These are phyloP conservation scores for Papilio gigon DNA, from an alignment of 2,888 invertebrate species.

Conservation along the genomic window DNA sequence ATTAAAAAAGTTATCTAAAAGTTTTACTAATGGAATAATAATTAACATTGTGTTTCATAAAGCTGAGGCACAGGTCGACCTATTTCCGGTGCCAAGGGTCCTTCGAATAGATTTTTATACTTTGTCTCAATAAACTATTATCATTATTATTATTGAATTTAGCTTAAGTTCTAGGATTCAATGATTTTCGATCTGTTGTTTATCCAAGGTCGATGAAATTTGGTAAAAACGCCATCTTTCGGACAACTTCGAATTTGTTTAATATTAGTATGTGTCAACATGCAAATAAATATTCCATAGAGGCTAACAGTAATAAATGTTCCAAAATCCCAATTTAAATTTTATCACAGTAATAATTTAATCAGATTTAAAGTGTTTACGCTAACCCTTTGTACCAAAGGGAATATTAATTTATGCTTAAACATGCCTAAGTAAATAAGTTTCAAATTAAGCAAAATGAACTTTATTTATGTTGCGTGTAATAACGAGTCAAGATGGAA, in stretches of 20 bases:
- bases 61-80: too few relatives aligned
- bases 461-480: slow-evolving; percentile 36
- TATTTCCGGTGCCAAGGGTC: too few relatives aligned
- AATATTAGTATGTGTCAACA: not conserved
- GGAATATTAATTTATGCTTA: slow-evolving; percentile 41
- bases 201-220: not conserved
- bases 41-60: slow-evolving; percentile 9
- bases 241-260: not conserved
- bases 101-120: too few relatives aligned
- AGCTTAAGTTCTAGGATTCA: not conserved
- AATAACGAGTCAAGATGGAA: slow-evolving; percentile 6
- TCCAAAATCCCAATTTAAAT: slow-evolving; percentile 29
- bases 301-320: not conserved
- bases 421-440: slow-evolving; percentile 41
- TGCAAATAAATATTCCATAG: slow-evolving; percentile 14
- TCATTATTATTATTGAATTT: too few relatives aligned
- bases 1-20: slow-evolving; percentile 24
- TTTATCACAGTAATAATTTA: slow-evolving; percentile 38
- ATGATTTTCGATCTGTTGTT: not conserved
- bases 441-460: slow-evolving; percentile 36
- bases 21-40: slow-evolving; percentile 12
- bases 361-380: slow-evolving; percentile 40
- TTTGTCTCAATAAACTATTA: too few relatives aligned
- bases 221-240: not conserved
- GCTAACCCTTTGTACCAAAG: slow-evolving; percentile 32